Conservation (phyloP, 1,140 invertebrate species). For the Hylaeus anthracinus region DNA sequence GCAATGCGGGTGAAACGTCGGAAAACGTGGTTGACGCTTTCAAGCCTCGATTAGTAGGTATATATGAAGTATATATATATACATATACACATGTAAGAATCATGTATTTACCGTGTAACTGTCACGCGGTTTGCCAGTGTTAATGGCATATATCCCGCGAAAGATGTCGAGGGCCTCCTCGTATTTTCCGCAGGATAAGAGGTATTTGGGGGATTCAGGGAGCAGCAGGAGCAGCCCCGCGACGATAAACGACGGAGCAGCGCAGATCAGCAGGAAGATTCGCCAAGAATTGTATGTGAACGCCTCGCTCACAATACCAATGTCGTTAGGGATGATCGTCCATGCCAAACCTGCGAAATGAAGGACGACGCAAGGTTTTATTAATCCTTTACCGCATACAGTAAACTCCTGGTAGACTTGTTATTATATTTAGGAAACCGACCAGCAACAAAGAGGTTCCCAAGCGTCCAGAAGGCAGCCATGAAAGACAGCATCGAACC, state of each 20-base stretch:
- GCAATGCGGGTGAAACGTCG: no score
- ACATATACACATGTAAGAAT: no score
- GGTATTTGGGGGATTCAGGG: slow-evolving; percentile 96
- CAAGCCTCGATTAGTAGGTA: no score
- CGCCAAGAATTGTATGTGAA: slow-evolving; percentile 95
- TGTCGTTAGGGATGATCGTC: slow-evolving; percentile 91
- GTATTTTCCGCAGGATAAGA: slow-evolving; percentile 88
- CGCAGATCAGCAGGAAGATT: slow-evolving; percentile 93
- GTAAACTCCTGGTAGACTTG: no score
- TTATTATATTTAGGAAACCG: no score
- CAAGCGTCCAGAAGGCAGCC: slow-evolving; percentile 96
- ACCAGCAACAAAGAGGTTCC: slow-evolving; percentile 92
- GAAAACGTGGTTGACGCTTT: no score
- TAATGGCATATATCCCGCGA: slow-evolving; percentile 88
- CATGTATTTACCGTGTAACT: slow-evolving; percentile 84
- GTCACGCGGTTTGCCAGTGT: slow-evolving; percentile 87
- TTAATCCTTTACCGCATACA: no score
- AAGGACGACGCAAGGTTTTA: no score
- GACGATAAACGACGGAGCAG: slow-evolving; percentile 92
- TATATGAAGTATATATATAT: neutral
- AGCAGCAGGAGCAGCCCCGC: slow-evolving; percentile 90
- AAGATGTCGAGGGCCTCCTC: slow-evolving; percentile 91
- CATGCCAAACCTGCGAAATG: slow-evolving; percentile 87
- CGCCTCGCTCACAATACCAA: slow-evolving; percentile 84
- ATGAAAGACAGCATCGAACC: slow-evolving; percentile 95